phyloP scores from a whole-genome alignment of 2,113 vertebrate species.

The Saguinus imperator region DNA sequence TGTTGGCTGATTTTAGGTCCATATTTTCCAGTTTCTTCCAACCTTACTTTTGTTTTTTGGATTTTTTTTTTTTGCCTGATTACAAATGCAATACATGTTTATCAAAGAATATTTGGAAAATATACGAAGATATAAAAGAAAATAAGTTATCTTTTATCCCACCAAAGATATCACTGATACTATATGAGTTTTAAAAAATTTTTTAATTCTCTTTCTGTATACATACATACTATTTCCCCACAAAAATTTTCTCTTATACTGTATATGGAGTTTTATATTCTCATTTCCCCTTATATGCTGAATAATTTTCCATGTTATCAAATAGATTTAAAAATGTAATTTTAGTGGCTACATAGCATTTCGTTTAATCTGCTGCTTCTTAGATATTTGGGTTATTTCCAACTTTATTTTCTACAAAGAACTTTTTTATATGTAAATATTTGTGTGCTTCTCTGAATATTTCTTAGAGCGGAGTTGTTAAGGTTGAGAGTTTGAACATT shows the following conservation, averaged over 20 bases:
- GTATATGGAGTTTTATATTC: neutral
- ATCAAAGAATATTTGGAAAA: slow-evolving; percentile 39
- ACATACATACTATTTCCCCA: neutral
- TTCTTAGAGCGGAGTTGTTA: neutral
- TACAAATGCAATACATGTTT: neutral
- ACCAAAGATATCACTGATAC: neutral
- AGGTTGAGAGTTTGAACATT: neutral
- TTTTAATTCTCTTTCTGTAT: neutral
- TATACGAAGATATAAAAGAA: neutral
- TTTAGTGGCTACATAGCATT: neutral
- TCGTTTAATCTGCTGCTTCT: neutral
- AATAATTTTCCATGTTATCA: neutral
- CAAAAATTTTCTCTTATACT: neutral
- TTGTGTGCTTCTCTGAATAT: neutral
- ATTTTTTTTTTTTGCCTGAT: neutral
- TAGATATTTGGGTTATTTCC: neutral
- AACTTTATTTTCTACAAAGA: neutral
- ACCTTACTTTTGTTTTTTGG: neutral
- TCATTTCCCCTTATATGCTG: neutral
- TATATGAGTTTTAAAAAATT: neutral
- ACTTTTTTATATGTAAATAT: neutral
- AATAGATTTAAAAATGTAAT: neutral
- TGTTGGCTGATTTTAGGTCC: neutral
- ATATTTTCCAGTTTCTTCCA: neutral
- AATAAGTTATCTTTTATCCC: neutral